These are phyloP conservation scores for Enteromius afrohamiltoni DNA, from an alignment of 2,797 vertebrate species.

Conservation along the genomic window DNA sequence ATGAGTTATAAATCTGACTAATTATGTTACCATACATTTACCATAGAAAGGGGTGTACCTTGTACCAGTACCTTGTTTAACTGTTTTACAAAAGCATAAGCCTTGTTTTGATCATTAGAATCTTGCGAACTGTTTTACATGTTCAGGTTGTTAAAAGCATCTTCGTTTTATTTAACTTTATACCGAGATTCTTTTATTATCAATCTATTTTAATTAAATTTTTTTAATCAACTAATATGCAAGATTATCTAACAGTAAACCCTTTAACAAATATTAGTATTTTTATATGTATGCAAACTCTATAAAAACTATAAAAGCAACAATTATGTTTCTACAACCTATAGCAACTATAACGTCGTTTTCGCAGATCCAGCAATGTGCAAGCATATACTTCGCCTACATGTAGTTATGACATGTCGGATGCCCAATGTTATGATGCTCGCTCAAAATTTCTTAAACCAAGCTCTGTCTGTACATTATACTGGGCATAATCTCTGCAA, in stretches of 20 bases:
- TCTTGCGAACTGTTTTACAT: not conserved
- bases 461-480: not conserved
- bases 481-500: not conserved
- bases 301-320: not conserved
- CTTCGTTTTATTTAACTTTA: not conserved
- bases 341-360: not conserved
- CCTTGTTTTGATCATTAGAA: not conserved
- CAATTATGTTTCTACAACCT: not conserved
- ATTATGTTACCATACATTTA: not conserved
- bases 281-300: not conserved
- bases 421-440: not conserved
- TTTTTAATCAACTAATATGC: not conserved
- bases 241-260: not conserved
- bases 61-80: not conserved
- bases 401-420: not conserved
- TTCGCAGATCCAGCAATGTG: not conserved
- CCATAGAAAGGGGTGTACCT: too few species aligned
- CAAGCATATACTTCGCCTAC: not conserved
- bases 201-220: not conserved
- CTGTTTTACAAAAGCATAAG: not conserved
- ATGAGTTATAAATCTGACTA: not conserved
- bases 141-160: not conserved
- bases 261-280: not conserved
- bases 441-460: not conserved
- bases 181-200: not conserved